A percentile compares a stretch with the other conserved stretches of the same genome.
Evolutionary conservation across 2,113 vertebrate species (phyloP).

Genomic region (Ciconia stormi): DNA sequence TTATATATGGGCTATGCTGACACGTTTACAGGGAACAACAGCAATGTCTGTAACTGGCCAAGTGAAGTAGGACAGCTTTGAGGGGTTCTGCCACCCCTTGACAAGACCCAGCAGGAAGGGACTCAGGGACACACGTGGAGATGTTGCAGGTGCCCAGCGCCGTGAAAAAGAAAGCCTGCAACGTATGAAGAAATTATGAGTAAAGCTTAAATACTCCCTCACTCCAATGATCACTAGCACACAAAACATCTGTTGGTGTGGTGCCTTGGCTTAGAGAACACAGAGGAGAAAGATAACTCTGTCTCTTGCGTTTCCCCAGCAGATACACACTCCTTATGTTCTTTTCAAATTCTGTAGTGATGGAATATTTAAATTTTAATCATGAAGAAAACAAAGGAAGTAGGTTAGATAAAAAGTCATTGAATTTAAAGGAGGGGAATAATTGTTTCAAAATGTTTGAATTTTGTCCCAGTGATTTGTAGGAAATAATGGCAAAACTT

Average conservation of each 20-base stretch:
- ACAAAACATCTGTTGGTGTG: neutral
- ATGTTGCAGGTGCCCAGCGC: neutral
- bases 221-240: neutral
- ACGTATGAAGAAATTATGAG: neutral
- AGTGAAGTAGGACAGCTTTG: neutral
- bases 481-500: neutral
- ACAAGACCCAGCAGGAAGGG: neutral
- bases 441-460: neutral
- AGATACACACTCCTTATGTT: neutral
- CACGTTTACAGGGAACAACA: neutral
- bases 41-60: neutral
- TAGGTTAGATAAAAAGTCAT: neutral
- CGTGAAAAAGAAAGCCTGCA: neutral
- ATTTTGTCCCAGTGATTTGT: neutral
- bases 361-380: neutral
- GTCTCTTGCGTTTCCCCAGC: neutral
- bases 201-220: neutral
- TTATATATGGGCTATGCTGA: neutral
- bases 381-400: neutral
- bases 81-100: neutral
- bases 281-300: neutral
- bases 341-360: neutral
- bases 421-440: neutral
- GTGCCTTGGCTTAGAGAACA: neutral
- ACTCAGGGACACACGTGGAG: rapidly evolving